phyloP scores from a whole-genome alignment of 1,140 invertebrate genomes.

The Zaprionus vittiger region DNA sequence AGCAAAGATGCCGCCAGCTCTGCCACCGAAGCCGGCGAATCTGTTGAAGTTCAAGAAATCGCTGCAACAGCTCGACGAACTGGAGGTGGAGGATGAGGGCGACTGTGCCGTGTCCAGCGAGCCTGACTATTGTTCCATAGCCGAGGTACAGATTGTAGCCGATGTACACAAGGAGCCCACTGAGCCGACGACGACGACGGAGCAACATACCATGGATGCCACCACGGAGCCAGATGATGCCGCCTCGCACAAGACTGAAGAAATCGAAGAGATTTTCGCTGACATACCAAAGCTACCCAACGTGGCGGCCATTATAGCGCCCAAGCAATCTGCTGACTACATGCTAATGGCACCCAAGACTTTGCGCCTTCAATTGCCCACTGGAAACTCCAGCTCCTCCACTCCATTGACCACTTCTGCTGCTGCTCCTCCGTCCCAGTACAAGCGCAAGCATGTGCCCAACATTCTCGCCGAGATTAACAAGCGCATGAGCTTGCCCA shows the following conservation, averaged over 20 bases:
- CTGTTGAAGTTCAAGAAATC: conserved; percentile 83
- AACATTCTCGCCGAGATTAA: conserved; percentile 79
- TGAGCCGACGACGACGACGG: conserved; percentile 20
- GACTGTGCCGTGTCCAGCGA: conserved; percentile 69
- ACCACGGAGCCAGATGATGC: conserved; percentile 20
- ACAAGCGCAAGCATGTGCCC: conserved; percentile 74
- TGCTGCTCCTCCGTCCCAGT: conserved; percentile 38
- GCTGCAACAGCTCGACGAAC: conserved; percentile 61
- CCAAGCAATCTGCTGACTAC: conserved; percentile 70
- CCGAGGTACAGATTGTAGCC: conserved; percentile 84
- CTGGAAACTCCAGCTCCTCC: conserved; percentile 14
- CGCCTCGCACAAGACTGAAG: conserved; percentile 74
- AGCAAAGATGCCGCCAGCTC: conserved; percentile 84
- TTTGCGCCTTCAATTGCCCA: conserved; percentile 38
- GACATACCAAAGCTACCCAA: conserved; percentile 86
- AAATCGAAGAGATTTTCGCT: conserved; percentile 83
- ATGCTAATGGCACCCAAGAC: conserved; percentile 63
- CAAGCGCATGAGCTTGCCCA: conserved; percentile 67
- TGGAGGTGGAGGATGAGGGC: conserved; percentile 45
- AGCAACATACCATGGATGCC: conserved; percentile 35
- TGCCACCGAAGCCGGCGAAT: conserved; percentile 88
- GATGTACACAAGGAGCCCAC: conserved; percentile 73
- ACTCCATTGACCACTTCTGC: conserved; percentile 1
- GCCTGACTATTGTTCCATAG: conserved; percentile 86
- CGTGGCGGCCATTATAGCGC: conserved; percentile 86